Evolutionary conservation across 2,888 invertebrate species (phyloP).

Genomic region (Nomada goodeniana): DNA sequence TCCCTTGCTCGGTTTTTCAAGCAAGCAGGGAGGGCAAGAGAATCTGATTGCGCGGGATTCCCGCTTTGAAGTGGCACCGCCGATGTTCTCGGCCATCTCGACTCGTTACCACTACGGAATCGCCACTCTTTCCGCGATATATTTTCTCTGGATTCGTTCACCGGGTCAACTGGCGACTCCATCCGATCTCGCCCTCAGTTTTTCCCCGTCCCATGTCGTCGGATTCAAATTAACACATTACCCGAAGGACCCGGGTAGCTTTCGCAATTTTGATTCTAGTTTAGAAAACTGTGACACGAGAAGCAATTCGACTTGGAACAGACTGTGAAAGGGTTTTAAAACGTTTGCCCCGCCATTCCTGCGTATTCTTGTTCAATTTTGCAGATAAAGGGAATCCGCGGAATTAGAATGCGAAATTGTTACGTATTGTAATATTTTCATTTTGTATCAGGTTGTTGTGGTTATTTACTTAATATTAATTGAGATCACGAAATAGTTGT

Average conservation of each 20-base stretch:
- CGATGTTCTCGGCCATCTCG: constrained; percentile 80
- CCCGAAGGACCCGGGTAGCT: neutral
- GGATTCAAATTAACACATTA: constrained; percentile 21
- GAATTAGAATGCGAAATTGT: no score
- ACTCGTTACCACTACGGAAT: constrained; percentile 81
- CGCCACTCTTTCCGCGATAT: constrained; percentile 66
- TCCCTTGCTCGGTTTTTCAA: constrained; percentile 79
- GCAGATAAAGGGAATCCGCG: no score
- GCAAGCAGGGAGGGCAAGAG: constrained; percentile 71
- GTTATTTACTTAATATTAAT: no score
- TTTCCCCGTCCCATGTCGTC: constrained; percentile 33
- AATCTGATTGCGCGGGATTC: constrained; percentile 83
- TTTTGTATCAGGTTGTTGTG: no score
- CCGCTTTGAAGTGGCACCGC: constrained; percentile 83
- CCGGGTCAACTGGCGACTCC: constrained; percentile 48
- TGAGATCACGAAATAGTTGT: no score
- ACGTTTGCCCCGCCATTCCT: no score
- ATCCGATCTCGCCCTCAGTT: constrained; percentile 33
- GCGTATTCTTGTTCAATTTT: no score
- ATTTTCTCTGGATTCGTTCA: constrained; percentile 43
- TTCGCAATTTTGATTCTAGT: neutral
- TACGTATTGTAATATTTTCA: no score
- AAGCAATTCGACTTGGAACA: neutral
- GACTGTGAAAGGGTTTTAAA: no score
- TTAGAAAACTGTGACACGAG: neutral